Evolutionary conservation across 1,140 invertebrate genomes (phyloP).

Genomic region (Panagrolaimus sp.): DNA sequence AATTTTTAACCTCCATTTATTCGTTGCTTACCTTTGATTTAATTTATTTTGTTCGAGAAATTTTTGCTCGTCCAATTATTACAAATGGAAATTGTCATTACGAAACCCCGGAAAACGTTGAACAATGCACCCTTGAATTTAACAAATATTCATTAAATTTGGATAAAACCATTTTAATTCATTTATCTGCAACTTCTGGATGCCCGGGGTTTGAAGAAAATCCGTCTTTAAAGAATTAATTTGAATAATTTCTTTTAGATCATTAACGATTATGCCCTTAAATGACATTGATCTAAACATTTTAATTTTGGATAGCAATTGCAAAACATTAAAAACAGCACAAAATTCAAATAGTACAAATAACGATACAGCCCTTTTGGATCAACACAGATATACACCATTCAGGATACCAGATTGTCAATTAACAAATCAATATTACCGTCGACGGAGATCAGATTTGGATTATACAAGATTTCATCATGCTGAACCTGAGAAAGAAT

Average conservation of each 20-base stretch:
- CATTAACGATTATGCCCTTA: not conserved
- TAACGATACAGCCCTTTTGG: too few species aligned
- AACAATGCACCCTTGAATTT: not conserved
- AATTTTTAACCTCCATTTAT: not conserved
- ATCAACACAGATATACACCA: not conserved
- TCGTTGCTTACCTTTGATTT: not conserved
- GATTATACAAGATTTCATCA: constrained; percentile 13
- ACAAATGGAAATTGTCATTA: not conserved
- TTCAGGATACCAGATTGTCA: not conserved
- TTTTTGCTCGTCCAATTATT: not conserved
- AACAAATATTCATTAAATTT: not conserved
- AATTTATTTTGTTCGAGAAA: not conserved
- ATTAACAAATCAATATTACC: not conserved
- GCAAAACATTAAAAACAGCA: not conserved
- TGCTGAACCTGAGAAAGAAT: not conserved
- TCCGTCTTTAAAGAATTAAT: too few species aligned
- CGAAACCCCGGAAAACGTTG: not conserved
- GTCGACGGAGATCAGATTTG: constrained; percentile 2
- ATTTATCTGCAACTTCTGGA: not conserved
- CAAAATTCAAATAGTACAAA: not conserved
- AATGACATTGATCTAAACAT: not conserved
- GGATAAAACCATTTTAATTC: not conserved
- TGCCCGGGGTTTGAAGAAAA: not conserved
- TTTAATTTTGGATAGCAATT: not conserved
- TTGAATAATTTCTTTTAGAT: too few species aligned